Base-by-base conservation (phyloP, 2,888 invertebrate genomes). In the Apamea anceps region DNA sequence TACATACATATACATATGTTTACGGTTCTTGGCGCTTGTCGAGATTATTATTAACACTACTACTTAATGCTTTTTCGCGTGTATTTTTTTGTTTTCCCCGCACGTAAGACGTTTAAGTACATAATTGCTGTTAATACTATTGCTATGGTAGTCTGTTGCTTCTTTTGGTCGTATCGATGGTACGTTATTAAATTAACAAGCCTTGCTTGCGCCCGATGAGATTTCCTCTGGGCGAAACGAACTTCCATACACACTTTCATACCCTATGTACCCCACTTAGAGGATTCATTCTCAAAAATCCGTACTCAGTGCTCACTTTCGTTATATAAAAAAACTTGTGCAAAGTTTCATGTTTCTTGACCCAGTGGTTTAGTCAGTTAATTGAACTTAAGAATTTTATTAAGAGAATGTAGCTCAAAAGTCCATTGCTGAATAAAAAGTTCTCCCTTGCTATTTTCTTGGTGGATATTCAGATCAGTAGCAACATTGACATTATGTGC, bases 11-110 rank as follows among this genome's bases (percentile, higher is more conserved):
- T 21, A 18, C 48, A 51, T 77, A 42, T 25, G 32, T 66, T 85
- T 75, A 84, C 82, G 60, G 82, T 85, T 65, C 21, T 72, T 81
- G 48, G 21, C 10, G 71, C 48, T 73, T 65, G 76, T 48, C 37
- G 28, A 37, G 2, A 42, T 67, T 62, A 67, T 66, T 54, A 54
- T 72, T 62, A 25, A 73, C 72, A 48, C n/a, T n/a, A 57, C 7
- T 8, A 57, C 25, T 12, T 57, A 60, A 21, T n/a, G n/a, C 60
- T 42, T 71, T 51, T 32, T 72, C 37, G 18, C 60, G 60, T 72
- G 37, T n/a, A n/a, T 12, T 72, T 71, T 37, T 57, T 54, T n/a
- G 15, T 25, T 54, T 37, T 57, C 0, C 0, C 6, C n/a, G n/a
- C 37, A 12, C 18, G 6, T 12, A 37, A 57, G 18, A 37, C 25